Evolutionary conservation across 1,140 invertebrate species (phyloP), one percentile per base, ranked within the genome.

Genomic region (Tyrophagus putrescentiae): DNA sequence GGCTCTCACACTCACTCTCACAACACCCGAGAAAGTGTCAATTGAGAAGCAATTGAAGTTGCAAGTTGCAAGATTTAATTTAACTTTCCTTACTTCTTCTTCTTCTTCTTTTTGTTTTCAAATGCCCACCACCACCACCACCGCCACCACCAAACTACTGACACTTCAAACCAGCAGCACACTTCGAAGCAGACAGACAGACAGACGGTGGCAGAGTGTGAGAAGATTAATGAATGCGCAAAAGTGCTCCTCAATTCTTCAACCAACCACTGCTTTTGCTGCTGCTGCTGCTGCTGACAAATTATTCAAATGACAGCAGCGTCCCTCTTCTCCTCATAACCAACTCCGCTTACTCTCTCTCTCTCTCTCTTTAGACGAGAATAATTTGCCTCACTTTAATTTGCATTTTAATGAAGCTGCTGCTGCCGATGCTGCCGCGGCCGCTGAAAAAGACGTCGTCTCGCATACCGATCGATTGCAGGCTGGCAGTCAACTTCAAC

Each of bases 301-400:
- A 48, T 48, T 48, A 48, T 48, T 48, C 45, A 48, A 48, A 48
- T 48, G 45, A 48, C 36, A 39, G n/a, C n/a, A n/a, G n/a, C n/a
- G n/a, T n/a, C n/a, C n/a, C n/a, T n/a, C n/a, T n/a, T n/a, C n/a
- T n/a, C n/a, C 36, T 48, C 45, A 48, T 48, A 48, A 48, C 45
- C n/a, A n/a, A n/a, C n/a, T n/a, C n/a, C n/a, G n/a, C n/a, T n/a
- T n/a, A n/a, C n/a, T n/a, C n/a, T n/a, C n/a, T n/a, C n/a, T n/a
- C 21, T 13, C 13, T 39, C 36, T 21, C 36, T 39, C 21, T 13
- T 39, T 13, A 21, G 13, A 25, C 31, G 45, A 7, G 21, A 48
- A 21, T 48, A 7, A 48, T 48, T 48, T 48, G 45, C 45, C 23
- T 48, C 45, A 21, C 23, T 48, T 48, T 48, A 48, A 48, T 48